A percentile compares a stretch with the other conserved stretches of the same genome.
These are phyloP conservation scores for Nomada lathburiana DNA, from an alignment of 2,888 invertebrate species.

Conservation along the genomic window DNA sequence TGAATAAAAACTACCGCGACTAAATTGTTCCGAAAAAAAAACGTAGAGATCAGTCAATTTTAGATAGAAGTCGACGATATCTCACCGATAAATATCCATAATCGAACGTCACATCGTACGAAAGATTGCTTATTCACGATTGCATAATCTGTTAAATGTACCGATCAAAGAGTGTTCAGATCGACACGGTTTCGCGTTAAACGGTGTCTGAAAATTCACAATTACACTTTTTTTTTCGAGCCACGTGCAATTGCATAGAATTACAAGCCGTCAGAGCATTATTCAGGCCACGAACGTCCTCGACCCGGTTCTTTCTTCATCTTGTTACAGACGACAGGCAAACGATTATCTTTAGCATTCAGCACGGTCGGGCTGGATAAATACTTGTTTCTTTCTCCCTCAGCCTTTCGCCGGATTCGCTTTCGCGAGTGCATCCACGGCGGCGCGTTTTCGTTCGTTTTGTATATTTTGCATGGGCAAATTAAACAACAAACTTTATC, in stretches of 20 bases:
- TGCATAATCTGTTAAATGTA: background rate
- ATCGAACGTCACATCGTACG: no score
- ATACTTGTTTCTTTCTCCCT: slow-evolving; percentile 37
- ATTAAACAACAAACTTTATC: background rate
- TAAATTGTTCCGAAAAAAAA: no score
- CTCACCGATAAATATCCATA: no score
- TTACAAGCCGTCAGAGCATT: slow-evolving; percentile 40
- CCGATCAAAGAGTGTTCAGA: background rate
- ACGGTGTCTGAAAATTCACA: background rate
- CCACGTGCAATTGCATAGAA: slow-evolving; percentile 51
- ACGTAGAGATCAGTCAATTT: no score
- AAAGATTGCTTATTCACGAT: background rate
- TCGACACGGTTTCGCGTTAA: background rate
- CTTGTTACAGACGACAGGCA: slow-evolving; percentile 27
- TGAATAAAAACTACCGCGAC: no score
- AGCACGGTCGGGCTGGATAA: slow-evolving; percentile 35
- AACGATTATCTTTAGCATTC: slow-evolving; percentile 52
- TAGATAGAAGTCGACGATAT: no score
- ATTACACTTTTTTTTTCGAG: slow-evolving; percentile 27
- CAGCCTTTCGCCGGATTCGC: slow-evolving; percentile 3
- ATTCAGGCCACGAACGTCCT: slow-evolving; percentile 69
- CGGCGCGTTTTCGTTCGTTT: background rate
- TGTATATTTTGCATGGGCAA: background rate
- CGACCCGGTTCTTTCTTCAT: slow-evolving; percentile 74
- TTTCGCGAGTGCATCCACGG: slow-evolving; percentile 1